Base-by-base conservation (phyloP, 2,888 invertebrate species). In the Heliothis peltigera region DNA sequence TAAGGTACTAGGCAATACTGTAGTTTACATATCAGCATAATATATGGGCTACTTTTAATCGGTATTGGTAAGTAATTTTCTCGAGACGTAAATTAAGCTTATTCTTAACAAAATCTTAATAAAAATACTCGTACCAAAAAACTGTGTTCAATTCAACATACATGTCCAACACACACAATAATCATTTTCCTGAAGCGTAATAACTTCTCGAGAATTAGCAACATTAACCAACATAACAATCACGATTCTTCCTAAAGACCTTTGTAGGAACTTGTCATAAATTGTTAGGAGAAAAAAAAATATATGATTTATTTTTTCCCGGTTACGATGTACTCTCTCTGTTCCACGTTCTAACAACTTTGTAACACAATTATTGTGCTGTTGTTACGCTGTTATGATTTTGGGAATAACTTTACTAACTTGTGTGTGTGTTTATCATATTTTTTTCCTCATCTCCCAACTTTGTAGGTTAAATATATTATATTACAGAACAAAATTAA, bases 291-390 rank as follows among this genome's bases (percentile, higher is more conserved):
- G 10, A 51, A 43, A 54, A 62, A 57, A 57, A 64, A 43, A 54
- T 57, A 42, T 56, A n/a, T n/a, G n/a, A n/a, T 49, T 19, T 8
- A 19, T 63, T 46, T 70, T 64, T 69, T 58, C 32, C 46, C 47
- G 35, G 32, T 35, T 51, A 57, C 48, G 53, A 58, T 57, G 60
- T 69, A 61, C 61, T 32, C 12, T 32, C 25, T 32, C 7, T 70
- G 49, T 54, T 58, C 57, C 54, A 28, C n/a, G 8, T 51, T 46
- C 43, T 46, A 18, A 46, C 25, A 58, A 70, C 53, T 70, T 64
- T 48, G 44, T 25, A 42, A 58, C 25, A 25, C 42, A 64, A 70
- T 70, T 64, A 51, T 64, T 49, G 10, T 54, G 25, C 54, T 57
- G 19, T 42, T 64, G 49, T 44, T 57, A 59, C 43, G 17, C 21